Evolutionary conservation across 1,140 invertebrate species (phyloP).

Genomic region (Callitettix versicolor): DNA sequence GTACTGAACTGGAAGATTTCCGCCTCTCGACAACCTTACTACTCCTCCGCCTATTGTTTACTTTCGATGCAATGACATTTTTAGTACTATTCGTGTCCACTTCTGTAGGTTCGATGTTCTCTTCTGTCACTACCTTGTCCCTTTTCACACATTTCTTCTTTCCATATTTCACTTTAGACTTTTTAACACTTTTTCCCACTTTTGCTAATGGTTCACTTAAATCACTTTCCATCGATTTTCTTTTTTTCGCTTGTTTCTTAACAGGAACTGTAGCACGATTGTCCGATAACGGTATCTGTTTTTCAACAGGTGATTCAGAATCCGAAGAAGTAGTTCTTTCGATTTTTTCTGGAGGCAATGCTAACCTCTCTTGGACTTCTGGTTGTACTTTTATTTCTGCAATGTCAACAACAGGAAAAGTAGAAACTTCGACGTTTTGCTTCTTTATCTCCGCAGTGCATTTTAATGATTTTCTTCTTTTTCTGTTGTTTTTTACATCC

Average conservation of each 20-base stretch:
- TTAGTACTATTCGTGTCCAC: slow-evolving; percentile 22
- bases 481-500: slow-evolving; percentile 31
- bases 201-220: slow-evolving; percentile 5
- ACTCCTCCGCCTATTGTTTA: neutral
- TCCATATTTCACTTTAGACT: neutral
- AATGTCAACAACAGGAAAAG: neutral
- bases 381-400: slow-evolving; percentile 3
- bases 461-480: slow-evolving; percentile 27
- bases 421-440: slow-evolving; percentile 8
- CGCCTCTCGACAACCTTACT: slow-evolving; percentile 13
- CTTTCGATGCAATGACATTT: slow-evolving; percentile 5
- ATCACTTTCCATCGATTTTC: slow-evolving; percentile 12
- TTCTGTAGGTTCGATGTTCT: slow-evolving; percentile 8
- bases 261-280: slow-evolving; percentile 16
- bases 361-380: slow-evolving; percentile 16
- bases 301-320: neutral
- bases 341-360: slow-evolving; percentile 21
- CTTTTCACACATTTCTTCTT: slow-evolving; percentile 34
- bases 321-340: slow-evolving; percentile 18
- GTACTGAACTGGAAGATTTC: slow-evolving; percentile 8
- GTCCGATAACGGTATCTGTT: slow-evolving; percentile 4
- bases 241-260: slow-evolving; percentile 16
- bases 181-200: slow-evolving; percentile 10
- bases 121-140: slow-evolving; percentile 27
- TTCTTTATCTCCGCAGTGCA: slow-evolving; percentile 18